phyloP scores from a whole-genome alignment of 2,797 vertebrate genomes.

The Arnoldichthys spilopterus region DNA sequence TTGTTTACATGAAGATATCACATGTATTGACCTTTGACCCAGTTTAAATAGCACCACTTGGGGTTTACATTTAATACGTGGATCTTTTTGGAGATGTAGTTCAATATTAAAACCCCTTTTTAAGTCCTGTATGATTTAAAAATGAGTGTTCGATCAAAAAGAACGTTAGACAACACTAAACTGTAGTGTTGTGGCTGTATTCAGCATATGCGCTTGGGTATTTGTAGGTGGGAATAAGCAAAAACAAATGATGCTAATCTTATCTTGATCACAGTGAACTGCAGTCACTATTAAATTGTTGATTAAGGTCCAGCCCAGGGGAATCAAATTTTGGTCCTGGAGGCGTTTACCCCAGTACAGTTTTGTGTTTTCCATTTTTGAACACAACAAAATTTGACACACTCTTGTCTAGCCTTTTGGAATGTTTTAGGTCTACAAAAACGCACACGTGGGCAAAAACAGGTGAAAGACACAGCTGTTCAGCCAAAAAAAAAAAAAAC shows the following conservation, averaged over 20 bases:
- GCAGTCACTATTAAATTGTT: not conserved
- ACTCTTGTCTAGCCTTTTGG: too few relatives aligned
- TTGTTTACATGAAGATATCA: not conserved
- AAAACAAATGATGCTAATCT: not conserved
- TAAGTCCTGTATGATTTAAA: too few relatives aligned
- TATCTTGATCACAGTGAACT: not conserved
- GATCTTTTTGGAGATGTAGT: too few relatives aligned
- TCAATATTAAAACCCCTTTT: not conserved
- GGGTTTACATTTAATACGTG: not conserved
- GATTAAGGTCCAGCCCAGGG: too few relatives aligned
- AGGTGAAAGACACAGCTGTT: not conserved
- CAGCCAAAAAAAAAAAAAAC: too few relatives aligned
- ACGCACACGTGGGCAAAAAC: too few relatives aligned
- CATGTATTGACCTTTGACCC: not conserved
- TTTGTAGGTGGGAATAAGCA: too few relatives aligned
- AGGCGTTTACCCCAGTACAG: not conserved
- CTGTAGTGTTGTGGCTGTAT: not conserved
- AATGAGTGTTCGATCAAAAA: too few relatives aligned
- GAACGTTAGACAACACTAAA: not conserved
- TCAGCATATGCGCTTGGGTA: not conserved
- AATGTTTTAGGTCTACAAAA: not conserved
- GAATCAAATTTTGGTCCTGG: too few relatives aligned
- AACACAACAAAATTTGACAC: too few relatives aligned
- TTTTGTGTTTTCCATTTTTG: not conserved
- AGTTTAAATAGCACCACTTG: not conserved